Base-by-base conservation (phyloP, 2,113 vertebrate species). In the Drymodes brunneopygia region DNA sequence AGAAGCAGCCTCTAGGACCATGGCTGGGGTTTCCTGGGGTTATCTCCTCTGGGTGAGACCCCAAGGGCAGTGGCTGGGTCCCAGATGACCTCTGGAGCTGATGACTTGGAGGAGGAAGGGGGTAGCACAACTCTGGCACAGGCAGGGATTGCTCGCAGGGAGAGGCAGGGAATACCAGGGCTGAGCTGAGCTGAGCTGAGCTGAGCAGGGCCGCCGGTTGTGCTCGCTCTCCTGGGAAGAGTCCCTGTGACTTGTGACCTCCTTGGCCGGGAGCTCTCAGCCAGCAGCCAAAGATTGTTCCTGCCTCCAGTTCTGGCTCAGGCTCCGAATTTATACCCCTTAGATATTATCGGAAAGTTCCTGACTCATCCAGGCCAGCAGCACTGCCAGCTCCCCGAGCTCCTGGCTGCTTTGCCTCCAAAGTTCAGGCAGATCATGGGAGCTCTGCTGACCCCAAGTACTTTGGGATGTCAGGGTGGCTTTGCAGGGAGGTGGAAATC, bases 321-420 rank as follows among this genome's bases (percentile, higher is more conserved):
- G 27, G 5, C 64, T 91, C 84, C 10, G 8, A 25, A 36, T 73
- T 80, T 84, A 53, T 70, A 51, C 75, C 89, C 80, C 33, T 88
- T 7, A 25, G 89, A 92, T 84, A 18, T 74, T 53, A 89, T 83
- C 3, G 1, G 86, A 81, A 92, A 42, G 18, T 13, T 71, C 92
- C 85, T 93, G 92, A 96, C 78, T 96, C 95, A 92, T 48, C 48
- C 81, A n/a, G 45, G 40, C 53, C 8, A 22, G 70, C 20, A 15
- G 53, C 24, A 2, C 6, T 71, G 85, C 81, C 90, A 90, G 61
- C 85, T 91, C 35, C 38, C 47, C 22, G 5, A 53, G 67, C 60
- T 83, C 48, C 62, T 24, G 4, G 1, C 14, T 0, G 2, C 6
- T 69, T 67, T 69, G 75, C 54, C n/a, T 81, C 44, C 54, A 8